phyloP scores from a whole-genome alignment of 1,140 invertebrate genomes.

The Drosophila rhopaloa region DNA sequence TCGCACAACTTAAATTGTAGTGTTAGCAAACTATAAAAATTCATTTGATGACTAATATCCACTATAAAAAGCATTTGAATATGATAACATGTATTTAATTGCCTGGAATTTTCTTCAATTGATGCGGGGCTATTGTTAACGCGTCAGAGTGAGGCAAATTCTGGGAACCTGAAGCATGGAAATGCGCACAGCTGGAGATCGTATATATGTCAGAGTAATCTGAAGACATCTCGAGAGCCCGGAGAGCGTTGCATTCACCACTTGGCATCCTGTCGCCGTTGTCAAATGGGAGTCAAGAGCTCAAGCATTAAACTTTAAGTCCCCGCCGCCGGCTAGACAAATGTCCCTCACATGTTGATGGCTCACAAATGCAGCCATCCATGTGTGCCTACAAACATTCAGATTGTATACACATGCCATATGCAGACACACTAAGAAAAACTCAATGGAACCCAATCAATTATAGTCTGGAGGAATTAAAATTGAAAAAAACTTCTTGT shows the following conservation, averaged over 20 bases:
- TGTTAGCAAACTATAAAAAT: background rate
- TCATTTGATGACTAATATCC: background rate
- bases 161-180: background rate
- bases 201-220: conserved; percentile 30
- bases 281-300: conserved; percentile 43
- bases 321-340: conserved; percentile 18
- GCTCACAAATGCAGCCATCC: conserved; percentile 17
- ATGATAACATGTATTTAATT: conserved; percentile 12
- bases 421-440: conserved; percentile 25
- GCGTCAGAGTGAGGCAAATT: background rate
- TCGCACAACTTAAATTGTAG: background rate
- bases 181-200: conserved; percentile 25
- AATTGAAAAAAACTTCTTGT: background rate
- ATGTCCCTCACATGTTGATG: conserved; percentile 40
- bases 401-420: conserved; percentile 14
- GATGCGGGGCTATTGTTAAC: conserved; percentile 21
- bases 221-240: conserved; percentile 18
- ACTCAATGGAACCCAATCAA: background rate
- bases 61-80: conserved; percentile 3
- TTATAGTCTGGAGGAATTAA: background rate
- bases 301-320: conserved; percentile 30
- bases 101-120: conserved; percentile 5
- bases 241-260: conserved; percentile 38
- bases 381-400: background rate
- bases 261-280: conserved; percentile 40